Percentiles rank a stretch among this genome's conserved stretches.
Evolutionary conservation across 2,888 invertebrate species (phyloP).

Genomic region (Bombylius discolor): DNA sequence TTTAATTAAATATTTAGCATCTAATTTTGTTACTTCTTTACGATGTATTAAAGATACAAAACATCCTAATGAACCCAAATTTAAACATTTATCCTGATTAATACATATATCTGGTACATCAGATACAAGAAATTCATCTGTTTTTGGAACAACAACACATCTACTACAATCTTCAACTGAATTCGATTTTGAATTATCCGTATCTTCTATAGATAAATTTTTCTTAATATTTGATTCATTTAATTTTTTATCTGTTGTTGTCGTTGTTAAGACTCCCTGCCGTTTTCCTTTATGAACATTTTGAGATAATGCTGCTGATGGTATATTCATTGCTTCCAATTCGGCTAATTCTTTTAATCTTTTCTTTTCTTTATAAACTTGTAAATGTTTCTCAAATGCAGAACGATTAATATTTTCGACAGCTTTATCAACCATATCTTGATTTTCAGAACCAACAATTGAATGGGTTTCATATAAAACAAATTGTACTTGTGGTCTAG

Average conservation of each 20-base stretch:
- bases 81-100: slow-evolving; percentile 38
- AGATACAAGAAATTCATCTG: slow-evolving; percentile 48
- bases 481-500: slow-evolving; percentile 69
- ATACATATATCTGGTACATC: slow-evolving; percentile 46
- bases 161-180: neutral
- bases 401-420: slow-evolving; percentile 56
- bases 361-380: slow-evolving; percentile 29
- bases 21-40: slow-evolving; percentile 54
- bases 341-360: slow-evolving; percentile 28
- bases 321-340: slow-evolving; percentile 26
- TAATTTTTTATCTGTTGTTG: neutral
- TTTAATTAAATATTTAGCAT: slow-evolving; percentile 71
- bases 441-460: slow-evolving; percentile 59
- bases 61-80: slow-evolving; percentile 41
- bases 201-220: neutral
- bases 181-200: neutral
- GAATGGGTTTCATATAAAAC: slow-evolving; percentile 74
- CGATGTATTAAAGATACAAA: slow-evolving; percentile 47
- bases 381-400: slow-evolving; percentile 53
- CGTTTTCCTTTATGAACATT: slow-evolving; percentile 23
- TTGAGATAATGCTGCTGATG: slow-evolving; percentile 23
- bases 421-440: slow-evolving; percentile 54
- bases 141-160: slow-evolving; percentile 14
- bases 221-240: neutral
- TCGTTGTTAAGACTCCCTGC: neutral